Conservation (phyloP, 2,888 invertebrate species). For the Campoplex capitator region DNA sequence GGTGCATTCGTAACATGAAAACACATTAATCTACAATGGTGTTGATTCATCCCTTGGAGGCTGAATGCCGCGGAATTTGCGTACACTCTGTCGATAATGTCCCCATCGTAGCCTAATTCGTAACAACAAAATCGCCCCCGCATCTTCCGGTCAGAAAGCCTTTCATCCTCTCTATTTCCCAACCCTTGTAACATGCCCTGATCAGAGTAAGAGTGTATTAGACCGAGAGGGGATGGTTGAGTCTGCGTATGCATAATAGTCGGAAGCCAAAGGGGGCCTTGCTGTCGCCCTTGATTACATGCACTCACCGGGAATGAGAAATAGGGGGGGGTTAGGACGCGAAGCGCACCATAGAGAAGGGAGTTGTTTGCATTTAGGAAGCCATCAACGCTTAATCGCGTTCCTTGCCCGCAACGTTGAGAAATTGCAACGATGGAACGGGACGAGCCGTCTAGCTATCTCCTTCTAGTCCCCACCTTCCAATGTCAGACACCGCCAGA, state of each 20-base stretch:
- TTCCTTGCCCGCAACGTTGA: slow-evolving; percentile 79
- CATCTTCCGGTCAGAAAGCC: background rate
- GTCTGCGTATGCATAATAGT: slow-evolving; percentile 29
- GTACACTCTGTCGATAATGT: slow-evolving; percentile 14
- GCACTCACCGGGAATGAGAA: slow-evolving; percentile 64
- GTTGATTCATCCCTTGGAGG: slow-evolving; percentile 36
- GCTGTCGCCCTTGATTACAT: slow-evolving; percentile 80
- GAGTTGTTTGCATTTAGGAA: slow-evolving; percentile 84
- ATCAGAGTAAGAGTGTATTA: slow-evolving; percentile 40
- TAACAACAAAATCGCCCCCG: slow-evolving; percentile 52
- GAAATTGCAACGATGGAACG: slow-evolving; percentile 75
- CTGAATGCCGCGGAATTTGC: slow-evolving; percentile 14
- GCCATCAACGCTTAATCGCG: slow-evolving; percentile 84
- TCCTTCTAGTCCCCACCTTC: slow-evolving; percentile 29
- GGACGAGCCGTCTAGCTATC: slow-evolving; percentile 19
- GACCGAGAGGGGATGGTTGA: slow-evolving; percentile 2
- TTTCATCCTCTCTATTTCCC: background rate
- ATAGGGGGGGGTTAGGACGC: background rate
- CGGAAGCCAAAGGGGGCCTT: slow-evolving; percentile 50
- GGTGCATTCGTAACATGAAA: background rate
- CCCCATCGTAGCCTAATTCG: slow-evolving; percentile 54
- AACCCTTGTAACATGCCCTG: slow-evolving; percentile 28
- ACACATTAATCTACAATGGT: slow-evolving; percentile 15
- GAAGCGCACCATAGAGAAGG: slow-evolving; percentile 23
- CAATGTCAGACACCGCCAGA: slow-evolving; percentile 8